These are phyloP conservation scores for Drosophila mauritiana DNA, from an alignment of 1,140 invertebrate species.

Conservation along the genomic window DNA sequence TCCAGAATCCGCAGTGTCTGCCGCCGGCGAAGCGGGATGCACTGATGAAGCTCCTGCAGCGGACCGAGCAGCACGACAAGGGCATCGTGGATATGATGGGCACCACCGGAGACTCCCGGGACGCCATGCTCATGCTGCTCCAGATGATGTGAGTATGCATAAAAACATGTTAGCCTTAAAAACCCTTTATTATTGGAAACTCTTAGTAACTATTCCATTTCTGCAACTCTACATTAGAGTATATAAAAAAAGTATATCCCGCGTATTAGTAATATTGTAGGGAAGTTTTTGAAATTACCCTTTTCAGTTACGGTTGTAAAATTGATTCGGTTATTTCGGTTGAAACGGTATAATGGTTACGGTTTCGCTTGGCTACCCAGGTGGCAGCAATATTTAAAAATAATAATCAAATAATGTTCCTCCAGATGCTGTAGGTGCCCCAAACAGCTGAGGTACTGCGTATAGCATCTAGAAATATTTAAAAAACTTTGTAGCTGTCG, in stretches of 20 bases:
- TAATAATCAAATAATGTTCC: slow-evolving; percentile 12
- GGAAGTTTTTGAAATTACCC: not conserved
- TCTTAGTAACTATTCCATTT: not conserved
- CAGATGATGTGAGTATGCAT: slow-evolving; percentile 61
- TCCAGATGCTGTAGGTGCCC: slow-evolving; percentile 9
- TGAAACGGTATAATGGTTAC: slow-evolving; percentile 9
- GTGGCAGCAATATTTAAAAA: slow-evolving; percentile 4
- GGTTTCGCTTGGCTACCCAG: slow-evolving; percentile 8
- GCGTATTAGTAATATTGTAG: not conserved
- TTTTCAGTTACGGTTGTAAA: slow-evolving; percentile 12
- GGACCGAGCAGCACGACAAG: slow-evolving; percentile 44
- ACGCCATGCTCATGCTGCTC: slow-evolving; percentile 34
- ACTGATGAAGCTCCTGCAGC: slow-evolving; percentile 48
- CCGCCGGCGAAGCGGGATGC: slow-evolving; percentile 36
- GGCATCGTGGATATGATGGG: slow-evolving; percentile 46
- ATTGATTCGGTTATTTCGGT: slow-evolving; percentile 8
- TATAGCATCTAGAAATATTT: too few relatives aligned
- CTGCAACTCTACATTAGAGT: too few relatives aligned
- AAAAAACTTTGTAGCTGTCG: too few relatives aligned
- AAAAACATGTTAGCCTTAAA: not conserved
- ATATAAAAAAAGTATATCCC: too few relatives aligned
- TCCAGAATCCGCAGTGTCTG: slow-evolving; percentile 49
- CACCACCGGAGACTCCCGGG: slow-evolving; percentile 14
- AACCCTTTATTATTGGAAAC: not conserved
- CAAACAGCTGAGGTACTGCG: not conserved